A percentile compares a stretch with the other conserved stretches of the same genome.
Conservation (phyloP, 2,888 invertebrate genomes). For the Apamea crenata region DNA sequence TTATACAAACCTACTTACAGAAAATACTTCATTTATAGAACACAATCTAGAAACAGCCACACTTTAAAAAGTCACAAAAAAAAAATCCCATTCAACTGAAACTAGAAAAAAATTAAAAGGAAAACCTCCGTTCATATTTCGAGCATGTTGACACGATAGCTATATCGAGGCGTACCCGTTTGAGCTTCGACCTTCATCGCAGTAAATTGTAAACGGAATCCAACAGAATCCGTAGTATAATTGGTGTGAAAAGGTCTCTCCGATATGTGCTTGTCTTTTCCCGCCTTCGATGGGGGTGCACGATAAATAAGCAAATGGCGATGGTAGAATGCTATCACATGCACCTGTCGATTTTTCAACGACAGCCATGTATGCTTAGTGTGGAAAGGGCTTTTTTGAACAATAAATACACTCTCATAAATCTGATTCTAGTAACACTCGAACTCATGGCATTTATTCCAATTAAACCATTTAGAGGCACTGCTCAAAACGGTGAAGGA, state of each 20-base stretch:
- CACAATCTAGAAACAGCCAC: background rate
- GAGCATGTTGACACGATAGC: constrained; percentile 22
- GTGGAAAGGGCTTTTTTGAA: constrained; percentile 70
- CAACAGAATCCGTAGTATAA: constrained; percentile 70
- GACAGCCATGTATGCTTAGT: constrained; percentile 56
- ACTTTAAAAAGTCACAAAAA: background rate
- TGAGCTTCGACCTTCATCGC: constrained; percentile 56
- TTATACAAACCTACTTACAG: no score
- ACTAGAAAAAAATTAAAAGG: background rate
- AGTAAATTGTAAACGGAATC: constrained; percentile 63
- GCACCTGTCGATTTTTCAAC: constrained; percentile 86
- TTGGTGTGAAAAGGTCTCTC: constrained; percentile 72
- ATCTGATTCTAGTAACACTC: background rate
- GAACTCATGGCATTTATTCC: no score
- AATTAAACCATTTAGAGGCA: background rate
- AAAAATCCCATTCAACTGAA: background rate
- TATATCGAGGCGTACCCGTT: constrained; percentile 31
- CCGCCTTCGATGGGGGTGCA: constrained; percentile 71
- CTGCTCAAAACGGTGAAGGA: no score
- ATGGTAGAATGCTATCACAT: constrained; percentile 83
- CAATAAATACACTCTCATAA: background rate
- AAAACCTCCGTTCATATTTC: constrained; percentile 25
- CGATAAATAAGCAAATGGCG: constrained; percentile 84
- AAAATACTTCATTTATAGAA: background rate
- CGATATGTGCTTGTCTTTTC: constrained; percentile 77